Evolutionary conservation across 2,797 vertebrate species (phyloP).

Genomic region (Melanotaenia parkinsoni): DNA sequence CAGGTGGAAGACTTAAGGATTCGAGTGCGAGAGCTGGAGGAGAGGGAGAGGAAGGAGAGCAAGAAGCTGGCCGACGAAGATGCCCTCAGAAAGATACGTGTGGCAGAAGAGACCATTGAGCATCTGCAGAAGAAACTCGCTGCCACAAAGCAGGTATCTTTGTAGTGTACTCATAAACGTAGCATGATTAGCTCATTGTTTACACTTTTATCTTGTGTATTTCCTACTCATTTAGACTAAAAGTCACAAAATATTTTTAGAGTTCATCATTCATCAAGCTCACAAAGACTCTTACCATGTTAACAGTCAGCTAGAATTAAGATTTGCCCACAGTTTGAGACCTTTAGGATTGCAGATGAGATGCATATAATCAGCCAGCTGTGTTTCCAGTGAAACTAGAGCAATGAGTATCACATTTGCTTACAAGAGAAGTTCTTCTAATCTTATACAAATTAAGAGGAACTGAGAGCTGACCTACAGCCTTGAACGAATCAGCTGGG

Average conservation of each 20-base stretch:
- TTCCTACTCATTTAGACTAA: neutral
- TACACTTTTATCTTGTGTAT: neutral
- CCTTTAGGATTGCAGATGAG: neutral
- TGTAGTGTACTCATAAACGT: neutral
- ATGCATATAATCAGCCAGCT: conserved; percentile 20
- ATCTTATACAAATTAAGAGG: conserved; percentile 52
- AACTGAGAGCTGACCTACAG: conserved; percentile 53
- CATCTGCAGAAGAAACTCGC: conserved; percentile 93
- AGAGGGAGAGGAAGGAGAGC: conserved; percentile 91
- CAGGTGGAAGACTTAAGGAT: conserved; percentile 90
- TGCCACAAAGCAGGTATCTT: conserved; percentile 92
- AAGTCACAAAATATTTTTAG: neutral
- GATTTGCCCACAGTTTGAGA: conserved; percentile 4
- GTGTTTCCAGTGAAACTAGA: conserved; percentile 34
- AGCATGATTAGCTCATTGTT: neutral
- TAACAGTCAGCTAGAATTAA: neutral
- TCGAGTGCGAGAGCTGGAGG: conserved; percentile 90
- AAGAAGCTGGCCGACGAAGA: conserved; percentile 95
- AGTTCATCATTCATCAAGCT: neutral
- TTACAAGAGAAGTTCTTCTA: conserved; percentile 26
- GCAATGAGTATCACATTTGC: conserved; percentile 47
- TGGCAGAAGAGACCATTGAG: conserved; percentile 93
- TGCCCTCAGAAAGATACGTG: conserved; percentile 89
- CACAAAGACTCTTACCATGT: neutral
- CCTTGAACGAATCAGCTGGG: conserved; percentile 16